Evolutionary conservation across 2,797 vertebrate genomes (phyloP).

Genomic region (Delichon dasypus): DNA sequence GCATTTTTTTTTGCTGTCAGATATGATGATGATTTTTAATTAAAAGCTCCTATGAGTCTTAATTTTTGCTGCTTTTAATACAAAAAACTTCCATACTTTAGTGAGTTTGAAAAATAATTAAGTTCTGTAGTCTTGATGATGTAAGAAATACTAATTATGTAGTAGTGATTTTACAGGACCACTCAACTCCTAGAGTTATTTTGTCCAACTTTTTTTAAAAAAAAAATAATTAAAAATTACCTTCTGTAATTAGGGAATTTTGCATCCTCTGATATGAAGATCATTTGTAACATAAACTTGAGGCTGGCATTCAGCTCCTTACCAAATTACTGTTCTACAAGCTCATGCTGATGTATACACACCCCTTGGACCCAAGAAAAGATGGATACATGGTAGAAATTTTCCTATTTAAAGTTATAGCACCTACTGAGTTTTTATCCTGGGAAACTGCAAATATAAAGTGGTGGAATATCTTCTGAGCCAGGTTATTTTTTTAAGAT

Average conservation of each 20-base stretch:
- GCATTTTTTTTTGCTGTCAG: background rate
- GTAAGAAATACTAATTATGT: background rate
- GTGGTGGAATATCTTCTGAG: background rate
- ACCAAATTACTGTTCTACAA: background rate
- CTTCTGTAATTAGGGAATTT: background rate
- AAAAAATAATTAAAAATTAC: background rate
- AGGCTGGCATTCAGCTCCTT: background rate
- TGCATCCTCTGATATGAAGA: background rate
- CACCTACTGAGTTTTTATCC: background rate
- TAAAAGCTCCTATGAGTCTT: background rate
- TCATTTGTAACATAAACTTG: background rate
- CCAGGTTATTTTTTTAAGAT: background rate
- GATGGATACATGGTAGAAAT: background rate
- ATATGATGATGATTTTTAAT: background rate
- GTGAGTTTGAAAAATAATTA: background rate
- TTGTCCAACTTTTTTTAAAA: background rate
- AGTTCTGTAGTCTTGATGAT: background rate
- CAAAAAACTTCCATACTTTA: background rate
- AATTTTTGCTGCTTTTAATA: slow-evolving; percentile 33
- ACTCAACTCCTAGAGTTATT: background rate
- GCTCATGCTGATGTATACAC: background rate
- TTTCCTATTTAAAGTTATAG: background rate
- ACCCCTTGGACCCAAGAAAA: background rate
- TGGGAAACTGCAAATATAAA: background rate
- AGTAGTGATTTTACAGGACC: background rate